Evolutionary conservation across 2,113 vertebrate genomes (phyloP).

Genomic region (Toxostoma redivivum): DNA sequence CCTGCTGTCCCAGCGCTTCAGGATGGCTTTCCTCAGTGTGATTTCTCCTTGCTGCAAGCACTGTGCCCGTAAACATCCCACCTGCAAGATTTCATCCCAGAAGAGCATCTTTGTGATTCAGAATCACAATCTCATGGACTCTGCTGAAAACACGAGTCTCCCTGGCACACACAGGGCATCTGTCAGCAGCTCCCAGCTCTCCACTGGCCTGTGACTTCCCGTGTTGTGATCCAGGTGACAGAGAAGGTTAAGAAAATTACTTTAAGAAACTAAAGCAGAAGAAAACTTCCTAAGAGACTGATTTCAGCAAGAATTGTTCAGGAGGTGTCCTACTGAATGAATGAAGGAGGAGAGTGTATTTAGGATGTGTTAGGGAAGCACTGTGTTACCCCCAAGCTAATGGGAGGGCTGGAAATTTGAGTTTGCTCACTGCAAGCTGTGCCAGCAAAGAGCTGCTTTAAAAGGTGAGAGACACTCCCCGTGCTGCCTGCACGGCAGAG

Average conservation of each 20-base stretch:
- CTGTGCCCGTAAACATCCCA: background rate
- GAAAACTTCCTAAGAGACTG: background rate
- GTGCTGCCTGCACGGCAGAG: background rate
- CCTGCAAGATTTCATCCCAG: background rate
- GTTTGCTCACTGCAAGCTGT: background rate
- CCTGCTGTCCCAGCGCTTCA: conserved; percentile 74
- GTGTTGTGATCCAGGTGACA: background rate
- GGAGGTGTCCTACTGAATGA: background rate
- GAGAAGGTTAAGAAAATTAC: background rate
- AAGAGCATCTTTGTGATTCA: conserved; percentile 40
- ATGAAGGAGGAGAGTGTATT: background rate
- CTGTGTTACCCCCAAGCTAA: background rate
- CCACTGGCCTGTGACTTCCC: conserved; percentile 29
- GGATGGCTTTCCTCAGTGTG: conserved; percentile 67
- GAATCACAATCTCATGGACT: conserved; percentile 52
- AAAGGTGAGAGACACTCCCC: background rate
- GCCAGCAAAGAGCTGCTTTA: background rate
- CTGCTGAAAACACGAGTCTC: conserved; percentile 52
- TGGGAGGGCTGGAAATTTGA: background rate
- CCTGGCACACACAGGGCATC: conserved; percentile 50
- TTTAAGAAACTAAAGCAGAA: background rate
- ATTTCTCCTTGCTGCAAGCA: conserved; percentile 57
- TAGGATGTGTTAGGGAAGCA: background rate
- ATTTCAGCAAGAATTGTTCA: background rate
- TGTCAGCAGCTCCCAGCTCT: conserved; percentile 49